Evolutionary conservation across 92 coral and sea anemone genomes (phyloP), one percentile per base, ranked within the genome.

Genomic region (Epizoanthus stellaris): DNA sequence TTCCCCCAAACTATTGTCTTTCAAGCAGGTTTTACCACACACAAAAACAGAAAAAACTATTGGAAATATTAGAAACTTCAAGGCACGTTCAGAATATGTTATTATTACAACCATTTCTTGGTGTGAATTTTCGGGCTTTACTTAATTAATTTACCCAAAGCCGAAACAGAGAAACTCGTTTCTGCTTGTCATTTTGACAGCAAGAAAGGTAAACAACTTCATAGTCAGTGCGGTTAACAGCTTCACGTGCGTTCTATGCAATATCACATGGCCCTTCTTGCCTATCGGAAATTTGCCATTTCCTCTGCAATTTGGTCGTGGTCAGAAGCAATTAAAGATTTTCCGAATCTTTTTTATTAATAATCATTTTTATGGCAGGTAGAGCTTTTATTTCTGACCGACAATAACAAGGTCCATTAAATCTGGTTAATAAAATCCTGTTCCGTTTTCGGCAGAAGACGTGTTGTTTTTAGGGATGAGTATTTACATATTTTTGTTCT

Each of bases 141-240:
- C 47, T 59, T 77, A 77, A 77, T 40, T 77, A 77, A 62, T 62
- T 77, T 77, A 65, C 82, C 63, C 70, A 4, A 61, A 61, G 58
- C 68, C 82, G 57, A 73, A 75, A 38, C 38, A 17, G 70, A 14
- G 16, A 61, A 61, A 77, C 34, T 59, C 57, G 13, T 77, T 77
- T 60, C 23, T 77, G 45, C 47, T 77, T 77, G 82, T 77, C 58
- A 60, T 61, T 40, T 56, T 23, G 64, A 61, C 70, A 38, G 70
- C 25, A 59, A 40, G 17, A 59, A 59, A 58, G 15, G 53, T 12
- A 77, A 77, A 77, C 52, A 60, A 40, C 36, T 9, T 19, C 6
- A 59, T 17, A 61, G 25, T 61, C 45, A 15, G 21, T 69, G 45
- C 9, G 56, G 19, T 42, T 53, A 75, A 75, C 62, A 59, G 43